A percentile compares a stretch with the other conserved stretches of the same genome.
Conservation (phyloP, 2,797 vertebrate genomes). For the Toxotes lorentzi region DNA sequence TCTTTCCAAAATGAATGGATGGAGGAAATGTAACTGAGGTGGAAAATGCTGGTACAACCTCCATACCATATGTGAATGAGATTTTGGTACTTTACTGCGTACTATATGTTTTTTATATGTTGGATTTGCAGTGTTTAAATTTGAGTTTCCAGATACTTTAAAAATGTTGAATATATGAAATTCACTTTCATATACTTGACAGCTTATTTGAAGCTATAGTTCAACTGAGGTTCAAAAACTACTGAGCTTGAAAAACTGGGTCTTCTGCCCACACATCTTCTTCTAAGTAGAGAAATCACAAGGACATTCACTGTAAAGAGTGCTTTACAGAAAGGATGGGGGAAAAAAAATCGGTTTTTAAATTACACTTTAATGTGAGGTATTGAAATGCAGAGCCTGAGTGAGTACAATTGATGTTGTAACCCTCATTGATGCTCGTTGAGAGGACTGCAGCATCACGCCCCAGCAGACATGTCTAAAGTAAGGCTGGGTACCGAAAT, state of each 20-base stretch:
- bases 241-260: not conserved
- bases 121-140: not conserved
- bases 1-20: conserved; percentile 31
- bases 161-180: not conserved
- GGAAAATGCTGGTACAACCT: not conserved
- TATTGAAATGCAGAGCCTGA: not conserved
- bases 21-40: not conserved
- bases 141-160: not conserved
- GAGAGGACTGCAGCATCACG: conserved; percentile 1
- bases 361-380: not conserved
- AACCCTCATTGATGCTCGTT: not conserved
- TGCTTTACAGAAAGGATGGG: not conserved
- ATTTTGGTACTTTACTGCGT: not conserved
- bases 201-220: not conserved
- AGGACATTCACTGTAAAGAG: not conserved
- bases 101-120: not conserved
- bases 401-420: not conserved
- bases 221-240: not conserved
- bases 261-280: not conserved
- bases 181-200: not conserved
- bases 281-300: not conserved
- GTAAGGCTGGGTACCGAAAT: too few species aligned
- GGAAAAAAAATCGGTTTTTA: not conserved
- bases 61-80: not conserved
- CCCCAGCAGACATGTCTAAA: not conserved